phyloP scores from a whole-genome alignment of 2,113 vertebrate genomes.

The Meriones unguiculatus region DNA sequence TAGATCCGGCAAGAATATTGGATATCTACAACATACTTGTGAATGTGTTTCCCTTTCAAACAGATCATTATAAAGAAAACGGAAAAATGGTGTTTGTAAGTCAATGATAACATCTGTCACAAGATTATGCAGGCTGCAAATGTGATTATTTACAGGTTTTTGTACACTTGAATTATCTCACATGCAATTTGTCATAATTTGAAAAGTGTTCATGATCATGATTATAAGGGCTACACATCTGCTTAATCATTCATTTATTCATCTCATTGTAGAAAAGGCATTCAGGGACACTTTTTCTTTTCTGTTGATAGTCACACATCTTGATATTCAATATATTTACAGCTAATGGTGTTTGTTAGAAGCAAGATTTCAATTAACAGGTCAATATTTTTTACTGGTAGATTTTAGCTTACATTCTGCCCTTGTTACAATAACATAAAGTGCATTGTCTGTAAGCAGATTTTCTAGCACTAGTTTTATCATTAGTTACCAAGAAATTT shows the following conservation, averaged over 20 bases:
- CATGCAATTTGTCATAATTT: conserved; percentile 10
- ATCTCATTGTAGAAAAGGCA: background rate
- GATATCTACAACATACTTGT: background rate
- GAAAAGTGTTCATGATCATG: conserved; percentile 20
- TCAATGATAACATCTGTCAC: background rate
- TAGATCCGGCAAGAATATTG: background rate
- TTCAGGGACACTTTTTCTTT: background rate
- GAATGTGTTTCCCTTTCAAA: background rate
- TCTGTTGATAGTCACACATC: background rate
- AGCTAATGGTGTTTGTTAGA: background rate
- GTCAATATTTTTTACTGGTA: background rate
- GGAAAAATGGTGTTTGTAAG: background rate
- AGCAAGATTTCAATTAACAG: conserved; percentile 1
- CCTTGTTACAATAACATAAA: background rate
- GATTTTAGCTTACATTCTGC: conserved; percentile 38
- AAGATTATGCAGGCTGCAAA: background rate
- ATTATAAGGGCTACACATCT: background rate
- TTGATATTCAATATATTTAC: conserved; percentile 27
- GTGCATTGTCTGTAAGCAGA: background rate
- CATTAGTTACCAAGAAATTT: background rate
- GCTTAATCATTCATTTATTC: conserved; percentile 19
- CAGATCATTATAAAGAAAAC: background rate
- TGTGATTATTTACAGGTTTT: conserved; percentile 36
- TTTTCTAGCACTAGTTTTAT: conserved; percentile 41
- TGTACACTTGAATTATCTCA: conserved; percentile 23